Conservation (phyloP, 2,888 invertebrate species). For the Branchellion lobata region DNA sequence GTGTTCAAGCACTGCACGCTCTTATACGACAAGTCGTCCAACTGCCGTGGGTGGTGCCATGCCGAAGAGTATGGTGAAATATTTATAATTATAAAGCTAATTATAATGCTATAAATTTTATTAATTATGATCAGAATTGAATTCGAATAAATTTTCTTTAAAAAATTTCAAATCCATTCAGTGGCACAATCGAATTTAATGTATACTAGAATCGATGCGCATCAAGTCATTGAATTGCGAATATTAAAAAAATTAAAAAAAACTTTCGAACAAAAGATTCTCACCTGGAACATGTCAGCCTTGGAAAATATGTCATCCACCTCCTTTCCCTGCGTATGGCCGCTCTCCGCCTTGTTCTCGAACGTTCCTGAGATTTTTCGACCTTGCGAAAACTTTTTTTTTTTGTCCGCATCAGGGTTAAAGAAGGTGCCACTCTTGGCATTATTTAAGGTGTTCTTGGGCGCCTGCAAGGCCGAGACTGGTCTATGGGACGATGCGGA, state of each 20-base stretch:
- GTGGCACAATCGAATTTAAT: no score
- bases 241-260: background rate
- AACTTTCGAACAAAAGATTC: background rate
- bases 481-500: background rate
- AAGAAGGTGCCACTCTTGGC: no score
- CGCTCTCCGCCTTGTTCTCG: background rate
- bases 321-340: background rate
- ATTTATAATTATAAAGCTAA: no score
- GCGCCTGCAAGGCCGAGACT: background rate
- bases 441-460: background rate
- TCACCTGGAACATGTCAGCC: slow-evolving; percentile 40
- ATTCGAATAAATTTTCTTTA: no score
- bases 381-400: background rate
- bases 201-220: no score
- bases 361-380: background rate
- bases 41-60: background rate
- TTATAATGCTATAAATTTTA: no score
- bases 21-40: background rate
- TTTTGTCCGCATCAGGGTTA: background rate
- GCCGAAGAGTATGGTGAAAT: no score
- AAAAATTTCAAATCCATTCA: background rate
- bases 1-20: background rate
- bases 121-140: no score
- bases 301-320: slow-evolving; percentile 40
- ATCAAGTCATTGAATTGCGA: no score